Evolutionary conservation across 2,797 vertebrate species (phyloP).

Genomic region (Acrossocheilus fasciatus): DNA sequence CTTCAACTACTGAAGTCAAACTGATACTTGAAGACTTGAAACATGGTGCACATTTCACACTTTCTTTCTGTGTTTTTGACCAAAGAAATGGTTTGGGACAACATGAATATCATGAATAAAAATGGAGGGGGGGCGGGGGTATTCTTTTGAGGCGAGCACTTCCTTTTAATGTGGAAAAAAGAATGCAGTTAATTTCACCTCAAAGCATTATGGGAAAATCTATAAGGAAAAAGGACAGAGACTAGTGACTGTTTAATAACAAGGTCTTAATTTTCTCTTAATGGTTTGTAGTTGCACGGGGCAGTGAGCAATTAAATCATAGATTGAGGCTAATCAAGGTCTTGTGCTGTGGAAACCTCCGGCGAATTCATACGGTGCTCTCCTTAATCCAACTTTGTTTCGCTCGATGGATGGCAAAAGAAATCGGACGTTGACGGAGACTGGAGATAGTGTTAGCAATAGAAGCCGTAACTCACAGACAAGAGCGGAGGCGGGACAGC

Average conservation of each 20-base stretch:
- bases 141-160: neutral
- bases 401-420: neutral
- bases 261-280: conserved; percentile 19
- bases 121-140: neutral
- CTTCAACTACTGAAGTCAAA: neutral
- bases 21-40: neutral
- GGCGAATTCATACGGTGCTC: conserved; percentile 19
- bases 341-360: conserved; percentile 31
- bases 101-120: neutral
- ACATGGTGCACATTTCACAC: neutral
- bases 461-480: conserved; percentile 12
- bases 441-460: neutral
- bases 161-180: neutral
- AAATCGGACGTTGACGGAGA: neutral
- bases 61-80: neutral
- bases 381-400: conserved; percentile 31
- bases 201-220: conserved; percentile 15
- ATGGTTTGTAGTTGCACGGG: conserved; percentile 26
- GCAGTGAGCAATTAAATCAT: conserved; percentile 42
- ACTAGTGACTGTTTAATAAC: conserved; percentile 8
- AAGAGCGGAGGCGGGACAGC: neutral
- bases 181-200: neutral
- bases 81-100: neutral
- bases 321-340: conserved; percentile 49
- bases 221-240: neutral